A percentile compares a stretch with the other conserved stretches of the same genome.
Evolutionary conservation across 2,888 invertebrate species (phyloP).

Genomic region (Papilio elwesi): DNA sequence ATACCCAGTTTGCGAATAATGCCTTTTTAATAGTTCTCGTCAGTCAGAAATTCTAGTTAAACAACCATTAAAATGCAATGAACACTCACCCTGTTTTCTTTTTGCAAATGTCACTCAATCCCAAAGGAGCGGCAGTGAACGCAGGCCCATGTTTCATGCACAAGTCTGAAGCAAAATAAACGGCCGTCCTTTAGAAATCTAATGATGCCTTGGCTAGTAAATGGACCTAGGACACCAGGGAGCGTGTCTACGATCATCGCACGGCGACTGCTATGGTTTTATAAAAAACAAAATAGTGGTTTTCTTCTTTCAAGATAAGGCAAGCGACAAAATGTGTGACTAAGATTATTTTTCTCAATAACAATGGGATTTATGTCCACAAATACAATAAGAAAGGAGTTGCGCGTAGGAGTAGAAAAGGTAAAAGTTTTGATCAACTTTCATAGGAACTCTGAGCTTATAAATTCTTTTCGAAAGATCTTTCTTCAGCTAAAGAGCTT

Average conservation of each 20-base stretch:
- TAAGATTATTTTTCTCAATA: background rate
- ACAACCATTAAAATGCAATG: slow-evolving; percentile 21
- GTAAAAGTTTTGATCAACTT: no score
- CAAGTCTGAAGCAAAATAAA: slow-evolving; percentile 12
- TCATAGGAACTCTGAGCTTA: no score
- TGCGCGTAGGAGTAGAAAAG: no score
- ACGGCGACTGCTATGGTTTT: background rate
- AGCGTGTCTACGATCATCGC: background rate
- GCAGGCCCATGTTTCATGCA: slow-evolving; percentile 1
- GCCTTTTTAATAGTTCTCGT: slow-evolving; percentile 2
- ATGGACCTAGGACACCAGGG: slow-evolving; percentile 15
- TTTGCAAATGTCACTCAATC: slow-evolving; percentile 10
- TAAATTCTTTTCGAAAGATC: no score
- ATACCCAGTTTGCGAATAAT: background rate
- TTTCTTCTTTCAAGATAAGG: no score
- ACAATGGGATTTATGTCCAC: no score
- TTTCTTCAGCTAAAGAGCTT: no score
- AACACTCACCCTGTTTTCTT: slow-evolving; percentile 10
- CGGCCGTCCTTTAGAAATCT: slow-evolving; percentile 32
- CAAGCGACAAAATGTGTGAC: no score
- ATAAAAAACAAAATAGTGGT: background rate
- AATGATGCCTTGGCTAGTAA: slow-evolving; percentile 24
- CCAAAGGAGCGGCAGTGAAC: background rate
- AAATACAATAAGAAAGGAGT: no score
- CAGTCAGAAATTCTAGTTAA: slow-evolving; percentile 17